Conservation (phyloP, 1,140 invertebrate species). For the Copidosoma floridanum region DNA sequence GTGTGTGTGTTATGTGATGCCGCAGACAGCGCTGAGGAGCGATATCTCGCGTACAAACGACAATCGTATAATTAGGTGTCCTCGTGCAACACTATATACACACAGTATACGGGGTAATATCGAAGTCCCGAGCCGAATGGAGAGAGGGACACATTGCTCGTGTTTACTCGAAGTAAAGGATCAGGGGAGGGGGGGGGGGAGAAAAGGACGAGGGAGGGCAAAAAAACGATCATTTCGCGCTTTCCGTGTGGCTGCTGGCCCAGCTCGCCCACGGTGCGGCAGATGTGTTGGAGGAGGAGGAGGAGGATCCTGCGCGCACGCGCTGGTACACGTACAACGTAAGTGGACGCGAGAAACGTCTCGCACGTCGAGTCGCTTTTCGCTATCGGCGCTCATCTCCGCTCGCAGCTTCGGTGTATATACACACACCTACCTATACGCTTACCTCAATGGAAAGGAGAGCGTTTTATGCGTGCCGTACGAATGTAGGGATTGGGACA, state of each 20-base stretch:
- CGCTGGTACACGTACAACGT: no score
- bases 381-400: conserved; percentile 2
- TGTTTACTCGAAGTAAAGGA: background rate
- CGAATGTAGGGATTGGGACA: no score
- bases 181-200: background rate
- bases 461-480: no score
- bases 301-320: background rate
- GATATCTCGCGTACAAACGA: conserved; percentile 38
- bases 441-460: no score
- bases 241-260: no score
- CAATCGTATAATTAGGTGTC: conserved; percentile 56
- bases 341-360: background rate
- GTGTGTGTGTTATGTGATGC: conserved; percentile 18
- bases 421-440: no score
- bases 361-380: background rate
- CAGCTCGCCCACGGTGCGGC: no score
- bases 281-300: background rate
- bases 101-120: conserved; percentile 31
- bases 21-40: background rate
- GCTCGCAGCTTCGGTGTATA: no score
- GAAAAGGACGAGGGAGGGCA: no score
- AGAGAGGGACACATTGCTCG: conserved; percentile 38
- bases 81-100: conserved; percentile 37
- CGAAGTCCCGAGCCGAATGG: conserved; percentile 31
- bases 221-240: no score